phyloP scores from a whole-genome alignment of 2,113 vertebrate genomes.

The Thomomys bottae region DNA sequence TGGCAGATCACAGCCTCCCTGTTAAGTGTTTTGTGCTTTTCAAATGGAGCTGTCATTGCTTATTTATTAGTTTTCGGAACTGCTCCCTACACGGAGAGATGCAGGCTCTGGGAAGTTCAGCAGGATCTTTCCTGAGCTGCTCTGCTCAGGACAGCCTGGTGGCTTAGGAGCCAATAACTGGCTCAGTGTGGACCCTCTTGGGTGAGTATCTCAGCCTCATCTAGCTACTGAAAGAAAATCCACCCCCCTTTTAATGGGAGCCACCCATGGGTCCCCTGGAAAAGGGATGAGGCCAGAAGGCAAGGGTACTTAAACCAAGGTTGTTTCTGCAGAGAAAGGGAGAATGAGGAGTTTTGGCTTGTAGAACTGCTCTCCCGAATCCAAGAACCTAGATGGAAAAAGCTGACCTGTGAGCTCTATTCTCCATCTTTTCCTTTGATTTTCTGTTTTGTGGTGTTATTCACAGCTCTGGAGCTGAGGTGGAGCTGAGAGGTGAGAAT shows the following conservation, averaged over 20 bases:
- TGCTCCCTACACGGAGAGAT: slow-evolving; percentile 22
- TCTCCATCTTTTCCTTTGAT: background rate
- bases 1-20: slow-evolving; percentile 56
- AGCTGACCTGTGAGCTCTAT: background rate
- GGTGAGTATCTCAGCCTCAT: background rate
- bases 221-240: background rate
- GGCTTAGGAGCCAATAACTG: background rate
- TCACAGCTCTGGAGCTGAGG: background rate
- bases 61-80: slow-evolving; percentile 72
- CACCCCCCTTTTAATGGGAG: background rate
- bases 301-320: background rate
- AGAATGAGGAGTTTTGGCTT: background rate
- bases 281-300: background rate
- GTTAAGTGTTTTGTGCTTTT: slow-evolving; percentile 73
- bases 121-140: background rate
- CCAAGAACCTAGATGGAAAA: background rate
- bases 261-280: background rate
- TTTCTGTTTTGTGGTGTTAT: background rate
- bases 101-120: slow-evolving; percentile 49
- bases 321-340: background rate
- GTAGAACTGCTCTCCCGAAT: background rate
- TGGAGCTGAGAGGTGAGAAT: background rate
- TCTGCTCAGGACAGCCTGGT: background rate
- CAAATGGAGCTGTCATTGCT: slow-evolving; percentile 76
- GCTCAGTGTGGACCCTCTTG: background rate